A percentile compares a stretch with the other conserved stretches of the same genome.
Conservation (phyloP, 92 coral and sea anemone species). For the Parazoanthus atlanticus region DNA sequence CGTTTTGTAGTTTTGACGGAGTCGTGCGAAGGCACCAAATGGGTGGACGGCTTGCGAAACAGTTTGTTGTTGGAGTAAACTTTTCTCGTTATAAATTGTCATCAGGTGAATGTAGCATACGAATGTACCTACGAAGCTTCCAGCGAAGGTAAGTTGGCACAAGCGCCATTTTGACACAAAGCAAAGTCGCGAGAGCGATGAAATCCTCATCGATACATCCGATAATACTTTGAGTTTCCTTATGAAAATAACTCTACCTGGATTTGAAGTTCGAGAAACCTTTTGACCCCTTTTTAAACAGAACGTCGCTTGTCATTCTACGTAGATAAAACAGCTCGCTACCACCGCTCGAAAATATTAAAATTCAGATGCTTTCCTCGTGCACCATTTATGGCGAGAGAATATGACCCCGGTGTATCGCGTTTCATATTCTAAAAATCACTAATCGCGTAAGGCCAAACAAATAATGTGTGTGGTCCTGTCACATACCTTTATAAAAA, state of each 20-base stretch:
- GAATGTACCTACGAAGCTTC: constrained; percentile 9
- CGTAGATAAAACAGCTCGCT: neutral
- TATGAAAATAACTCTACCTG: neutral
- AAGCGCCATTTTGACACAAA: constrained; percentile 32
- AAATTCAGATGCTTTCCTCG: neutral
- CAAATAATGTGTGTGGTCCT: no score
- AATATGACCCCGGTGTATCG: neutral
- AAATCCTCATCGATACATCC: neutral
- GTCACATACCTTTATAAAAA: no score
- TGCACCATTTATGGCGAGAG: neutral
- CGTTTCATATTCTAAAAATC: neutral
- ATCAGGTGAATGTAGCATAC: constrained; percentile 13
- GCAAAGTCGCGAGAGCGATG: neutral
- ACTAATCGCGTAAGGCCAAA: no score
- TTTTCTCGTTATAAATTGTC: neutral
- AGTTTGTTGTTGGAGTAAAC: neutral
- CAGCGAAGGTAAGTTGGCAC: constrained; percentile 19
- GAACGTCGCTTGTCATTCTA: neutral
- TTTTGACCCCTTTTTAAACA: neutral
- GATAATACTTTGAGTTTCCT: neutral
- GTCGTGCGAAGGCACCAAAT: neutral
- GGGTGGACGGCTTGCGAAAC: neutral
- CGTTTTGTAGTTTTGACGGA: neutral
- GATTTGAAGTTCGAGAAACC: neutral
- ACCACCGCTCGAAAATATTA: neutral